Base-by-base conservation (phyloP, 1,140 invertebrate genomes). In the Goniozus legneri region DNA sequence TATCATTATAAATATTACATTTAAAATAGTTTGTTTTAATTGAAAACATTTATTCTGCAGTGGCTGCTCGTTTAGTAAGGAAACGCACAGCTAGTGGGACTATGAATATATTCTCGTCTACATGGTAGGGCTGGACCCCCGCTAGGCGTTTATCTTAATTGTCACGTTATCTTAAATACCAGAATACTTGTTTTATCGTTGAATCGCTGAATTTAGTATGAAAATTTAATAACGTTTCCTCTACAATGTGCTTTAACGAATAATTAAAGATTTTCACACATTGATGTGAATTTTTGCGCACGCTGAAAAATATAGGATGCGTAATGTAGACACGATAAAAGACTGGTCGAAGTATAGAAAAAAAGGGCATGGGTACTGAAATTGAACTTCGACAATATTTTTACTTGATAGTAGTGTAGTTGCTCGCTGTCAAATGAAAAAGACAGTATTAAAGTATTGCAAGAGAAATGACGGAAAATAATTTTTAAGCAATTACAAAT, bases 71-170 rank as follows among this genome's bases (percentile, higher is more conserved):
- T 52, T 75, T 88, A 37, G 82, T 87, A 30, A 77, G 86, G 41
- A 89, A 88, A 66, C 79, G 86, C 52, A 82, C 82, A 50, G 77
- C 83, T 24, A 84, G 82, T 47, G 84, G 84, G 58, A 82, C 84
- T 46, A 85, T 86, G 61, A 86, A 80, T 71, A 84, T 86, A 75
- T 86, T 87, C 71, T 85, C 84, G 18, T 73, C 73, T 38, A 62
- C 64, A 44, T 75, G 73, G 65, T 75, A 76, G 68, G 63, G 67
- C 48, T 71, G 63, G 64, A 64, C 62, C 50, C 60, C 59, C 45
- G 55, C 66, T 66, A 73, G 61, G 49, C 54, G 58, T 42, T 47
- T 67, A 55, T 65, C 59, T 30, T 64, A 66, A 64, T 56, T 69
- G 22, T 53, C 63, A 59, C 31, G n/a, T n/a, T n/a, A n/a, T n/a